Base-by-base conservation (phyloP, 1,140 invertebrate genomes). In the Drosophila willistoni region DNA sequence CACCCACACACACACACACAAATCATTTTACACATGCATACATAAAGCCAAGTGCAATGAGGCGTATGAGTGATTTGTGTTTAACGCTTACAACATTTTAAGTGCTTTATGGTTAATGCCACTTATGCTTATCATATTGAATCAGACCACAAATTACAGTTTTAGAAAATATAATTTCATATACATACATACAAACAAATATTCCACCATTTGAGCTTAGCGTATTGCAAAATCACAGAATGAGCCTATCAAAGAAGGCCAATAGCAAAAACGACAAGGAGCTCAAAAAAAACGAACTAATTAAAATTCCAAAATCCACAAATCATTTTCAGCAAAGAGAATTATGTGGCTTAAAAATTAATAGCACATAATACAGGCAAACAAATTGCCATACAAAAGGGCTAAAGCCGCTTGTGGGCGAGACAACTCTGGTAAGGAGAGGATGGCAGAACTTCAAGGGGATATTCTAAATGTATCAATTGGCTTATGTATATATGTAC, bases 341-440 rank as follows among this genome's bases (percentile, higher is more conserved):
- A 79, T 79, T 76, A 79, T 76, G 62, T 39, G 77, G 69, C 73
- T 79, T 79, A 79, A 66, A 74, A 76, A 69, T 79, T 76, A 76
- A 72, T 79, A 78, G 68, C 68, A 75, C 72, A 74, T 71, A 77
- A 77, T 77, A 68, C 71, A 57, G 33, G 67, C 62, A 75, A 75
- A 78, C 72, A 71, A 61, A 75, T 63, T 69, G 17, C 39, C 34
- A 59, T 44, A 74, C 73, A 39, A 34, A 7, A 41, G 33, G 14
- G 3, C 51, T 17, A 17, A 25, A 42, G 10, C 55, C 9, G 44
- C 44, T 51, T 51, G 44, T 12, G 2, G 44, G 29, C 29, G 54
- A 56, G 13, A 29, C 5, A 7, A 29, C 29, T 29, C 29, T 29
- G 60, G 1, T 4, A 17, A 25, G 17, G 44, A 25, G 63, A 12